Evolutionary conservation across 2,888 invertebrate species (phyloP), one percentile per base, ranked within the genome.

Genomic region (Paralinhomoeus sp.): DNA sequence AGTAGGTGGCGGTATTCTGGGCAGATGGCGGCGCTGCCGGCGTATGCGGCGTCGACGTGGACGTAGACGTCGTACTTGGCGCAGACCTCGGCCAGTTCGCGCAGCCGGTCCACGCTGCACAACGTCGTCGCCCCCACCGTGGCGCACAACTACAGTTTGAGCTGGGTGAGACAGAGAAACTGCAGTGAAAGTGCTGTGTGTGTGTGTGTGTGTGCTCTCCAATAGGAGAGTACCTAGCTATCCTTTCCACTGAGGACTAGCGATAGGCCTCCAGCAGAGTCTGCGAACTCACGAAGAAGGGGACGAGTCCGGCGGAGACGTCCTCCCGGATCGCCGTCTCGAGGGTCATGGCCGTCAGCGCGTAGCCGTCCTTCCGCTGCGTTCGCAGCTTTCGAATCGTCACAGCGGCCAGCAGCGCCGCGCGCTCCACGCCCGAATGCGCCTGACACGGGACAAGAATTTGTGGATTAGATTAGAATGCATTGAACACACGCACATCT

Each of bases 111-210:
- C 56, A 97, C 93, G 2, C 91, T 78, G 60, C 93, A 97, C 20
- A 87, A 80, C 1, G 89, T 89, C 0, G 97, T 97, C 1, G 91
- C 89, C 20, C 97, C 97, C 24, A 93, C 68, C 5, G 91, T 89
- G 20, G 80, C 83, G 61, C 89, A 91, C 2, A 87, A 76, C 87
- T 89, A 64, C 24, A 53, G 15, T 44, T 3, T 45, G 12, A 18
- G 5, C 22, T 31, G 17, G 7, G 7, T 24, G 45, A n/a, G 12
- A 21, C n/a, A 27, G 5, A 7, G n/a, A n/a, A n/a, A n/a, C n/a
- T n/a, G n/a, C n/a, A n/a, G n/a, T n/a, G n/a, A n/a, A n/a, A n/a
- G n/a, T n/a, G n/a, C n/a, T n/a, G n/a, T n/a, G n/a, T n/a, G n/a
- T n/a, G n/a, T n/a, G n/a, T n/a, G n/a, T n/a, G n/a, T n/a, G n/a